Base-by-base conservation (phyloP, 1,140 invertebrate species). In the Varroa destructor region DNA sequence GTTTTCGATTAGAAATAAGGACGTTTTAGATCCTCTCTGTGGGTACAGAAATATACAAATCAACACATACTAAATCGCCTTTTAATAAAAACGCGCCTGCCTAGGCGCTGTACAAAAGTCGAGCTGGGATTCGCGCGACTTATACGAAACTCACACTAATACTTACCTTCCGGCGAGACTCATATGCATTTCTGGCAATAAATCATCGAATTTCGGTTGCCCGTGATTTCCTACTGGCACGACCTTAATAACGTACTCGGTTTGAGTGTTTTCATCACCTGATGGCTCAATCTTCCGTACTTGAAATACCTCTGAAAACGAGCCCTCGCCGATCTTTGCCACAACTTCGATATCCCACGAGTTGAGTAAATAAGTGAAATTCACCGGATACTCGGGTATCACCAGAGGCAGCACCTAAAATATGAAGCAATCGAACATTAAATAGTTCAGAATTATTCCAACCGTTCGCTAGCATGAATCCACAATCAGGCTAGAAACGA, bases 101-200 rank as follows among this genome's bases (percentile, higher is more conserved):
- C n/a, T n/a, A n/a, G n/a, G n/a, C n/a, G n/a, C n/a, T n/a, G n/a
- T n/a, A n/a, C n/a, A n/a, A n/a, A n/a, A n/a, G n/a, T n/a, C n/a
- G n/a, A n/a, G n/a, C n/a, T 51, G 46, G 8, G 8, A 4, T 51
- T 51, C 46, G 8, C 46, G 46, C 46, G 8, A 51, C 46, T 51
- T 8, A 51, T 8, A 51, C 46, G 46, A 4, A 51, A 51, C 8
- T 51, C 3, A 3, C 8, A 51, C 8, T 51, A 51, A 51, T 3
- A 67, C 61, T 67, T 46, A 67, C 61, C 61, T 40, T n/a, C 61
- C 61, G 5, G 61, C 61, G 37, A 67, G 61, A 40, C 37, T 43
- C 61, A 67, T 67, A 46, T 46, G 40, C 61, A 67, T 67, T 36
- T 67, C 61, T 2, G 61, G 61, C 5, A 67, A 36, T 10, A 67